phyloP scores from a whole-genome alignment of 2,888 invertebrate genomes.

The Euplexia lucipara region DNA sequence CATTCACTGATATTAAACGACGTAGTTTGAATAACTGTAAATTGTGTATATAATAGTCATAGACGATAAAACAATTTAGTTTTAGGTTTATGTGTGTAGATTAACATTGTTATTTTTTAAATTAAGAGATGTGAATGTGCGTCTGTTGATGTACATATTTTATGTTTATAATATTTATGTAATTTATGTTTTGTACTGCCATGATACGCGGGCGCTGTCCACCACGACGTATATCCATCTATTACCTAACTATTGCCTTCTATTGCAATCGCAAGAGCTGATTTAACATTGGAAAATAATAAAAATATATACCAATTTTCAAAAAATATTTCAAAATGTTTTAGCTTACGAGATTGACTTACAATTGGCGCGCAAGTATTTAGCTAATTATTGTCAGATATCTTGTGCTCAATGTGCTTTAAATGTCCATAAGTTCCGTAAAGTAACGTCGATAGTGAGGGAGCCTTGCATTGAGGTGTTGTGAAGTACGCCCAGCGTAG shows the following conservation, averaged over 20 bases:
- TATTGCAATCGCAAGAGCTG: neutral
- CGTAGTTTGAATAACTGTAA: slow-evolving; percentile 80
- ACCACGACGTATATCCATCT: slow-evolving; percentile 4
- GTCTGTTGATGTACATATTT: slow-evolving; percentile 72
- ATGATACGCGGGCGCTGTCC: slow-evolving; percentile 37
- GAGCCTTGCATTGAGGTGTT: neutral
- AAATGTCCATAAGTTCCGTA: slow-evolving; percentile 18
- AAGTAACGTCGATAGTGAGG: neutral
- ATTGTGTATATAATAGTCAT: slow-evolving; percentile 88
- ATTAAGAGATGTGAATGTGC: slow-evolving; percentile 70
- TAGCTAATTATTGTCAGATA: neutral
- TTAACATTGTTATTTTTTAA: slow-evolving; percentile 77
- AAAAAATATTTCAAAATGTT: too few relatives aligned
- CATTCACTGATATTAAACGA: slow-evolving; percentile 62
- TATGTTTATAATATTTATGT: slow-evolving; percentile 74
- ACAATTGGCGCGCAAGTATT: slow-evolving; percentile 12
- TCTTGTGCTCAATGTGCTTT: slow-evolving; percentile 29
- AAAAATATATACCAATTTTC: too few relatives aligned
- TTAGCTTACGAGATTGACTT: too few relatives aligned
- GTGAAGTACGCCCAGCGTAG: neutral
- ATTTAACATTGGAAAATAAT: slow-evolving; percentile 2
- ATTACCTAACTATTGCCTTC: slow-evolving; percentile 2
- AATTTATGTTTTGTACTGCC: slow-evolving; percentile 67
- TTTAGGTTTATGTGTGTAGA: slow-evolving; percentile 81
- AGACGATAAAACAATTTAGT: slow-evolving; percentile 78